Conservation (phyloP, 1,140 invertebrate species). For the Drosophila tani region DNA sequence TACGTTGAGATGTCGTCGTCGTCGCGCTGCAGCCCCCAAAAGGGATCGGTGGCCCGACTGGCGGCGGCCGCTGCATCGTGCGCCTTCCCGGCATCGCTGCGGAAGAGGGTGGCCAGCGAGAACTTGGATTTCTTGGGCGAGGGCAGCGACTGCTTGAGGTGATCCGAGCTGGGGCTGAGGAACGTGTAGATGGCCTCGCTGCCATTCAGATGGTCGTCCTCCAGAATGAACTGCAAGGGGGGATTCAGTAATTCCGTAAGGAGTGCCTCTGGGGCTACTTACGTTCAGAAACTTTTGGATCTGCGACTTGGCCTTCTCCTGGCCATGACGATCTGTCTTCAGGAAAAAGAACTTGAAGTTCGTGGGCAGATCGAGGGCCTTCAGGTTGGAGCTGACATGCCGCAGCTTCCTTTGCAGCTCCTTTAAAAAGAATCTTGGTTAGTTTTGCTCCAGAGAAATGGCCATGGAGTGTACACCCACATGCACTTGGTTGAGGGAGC, state of each 20-base stretch:
- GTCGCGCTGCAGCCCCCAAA: slow-evolving; percentile 84
- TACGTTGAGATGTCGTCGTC: slow-evolving; percentile 91
- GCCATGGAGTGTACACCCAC: slow-evolving; percentile 70
- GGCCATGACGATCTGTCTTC: slow-evolving; percentile 90
- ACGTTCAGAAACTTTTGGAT: slow-evolving; percentile 95
- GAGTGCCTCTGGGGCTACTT: slow-evolving; percentile 56
- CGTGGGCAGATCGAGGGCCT: slow-evolving; percentile 92
- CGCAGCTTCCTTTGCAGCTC: slow-evolving; percentile 93
- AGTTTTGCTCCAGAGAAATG: not conserved
- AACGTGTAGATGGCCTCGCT: slow-evolving; percentile 95
- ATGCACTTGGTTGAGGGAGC: slow-evolving; percentile 92
- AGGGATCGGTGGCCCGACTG: slow-evolving; percentile 73
- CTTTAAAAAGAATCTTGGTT: slow-evolving; percentile 85
- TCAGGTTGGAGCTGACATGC: slow-evolving; percentile 92
- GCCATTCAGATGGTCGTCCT: slow-evolving; percentile 94
- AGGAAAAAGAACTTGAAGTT: slow-evolving; percentile 92
- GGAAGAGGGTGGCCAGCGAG: slow-evolving; percentile 93
- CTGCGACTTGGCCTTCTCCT: slow-evolving; percentile 92
- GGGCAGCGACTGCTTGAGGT: slow-evolving; percentile 91
- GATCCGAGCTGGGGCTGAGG: slow-evolving; percentile 94
- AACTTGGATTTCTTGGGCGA: slow-evolving; percentile 93
- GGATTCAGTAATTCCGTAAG: too few species aligned
- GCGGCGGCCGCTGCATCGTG: slow-evolving; percentile 43
- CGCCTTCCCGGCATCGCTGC: slow-evolving; percentile 87
- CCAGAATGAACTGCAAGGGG: slow-evolving; percentile 89